These are phyloP conservation scores for Ypsolopha sequella DNA, from an alignment of 2,888 invertebrate species.

Conservation along the genomic window DNA sequence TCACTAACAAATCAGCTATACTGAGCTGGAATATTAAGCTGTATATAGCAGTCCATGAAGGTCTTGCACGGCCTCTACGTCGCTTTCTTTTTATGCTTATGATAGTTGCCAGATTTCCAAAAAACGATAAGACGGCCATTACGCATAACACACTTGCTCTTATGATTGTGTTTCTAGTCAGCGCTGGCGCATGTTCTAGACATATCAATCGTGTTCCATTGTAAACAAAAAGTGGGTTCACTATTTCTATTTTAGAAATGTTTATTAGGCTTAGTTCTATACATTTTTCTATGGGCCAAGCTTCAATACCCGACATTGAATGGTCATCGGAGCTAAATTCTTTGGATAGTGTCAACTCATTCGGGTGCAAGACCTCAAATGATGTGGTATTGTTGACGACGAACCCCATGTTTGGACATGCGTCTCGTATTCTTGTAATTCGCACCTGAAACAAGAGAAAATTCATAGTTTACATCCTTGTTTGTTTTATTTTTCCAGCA, in stretches of 20 bases:
- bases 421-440: slow-evolving; percentile 23
- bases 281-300: slow-evolving; percentile 52
- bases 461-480: too few species aligned
- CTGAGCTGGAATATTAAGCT: slow-evolving; percentile 86
- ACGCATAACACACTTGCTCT: slow-evolving; percentile 76
- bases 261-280: slow-evolving; percentile 33
- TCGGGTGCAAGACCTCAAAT: slow-evolving; percentile 38
- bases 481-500: too few species aligned
- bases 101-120: slow-evolving; percentile 83
- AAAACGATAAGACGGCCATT: slow-evolving; percentile 79
- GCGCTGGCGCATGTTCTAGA: slow-evolving; percentile 76
- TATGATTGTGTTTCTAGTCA: slow-evolving; percentile 73
- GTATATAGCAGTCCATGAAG: slow-evolving; percentile 79
- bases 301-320: slow-evolving; percentile 18
- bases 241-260: slow-evolving; percentile 28
- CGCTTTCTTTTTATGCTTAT: slow-evolving; percentile 78
- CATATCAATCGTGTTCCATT: slow-evolving; percentile 52
- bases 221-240: slow-evolving; percentile 25
- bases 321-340: slow-evolving; percentile 26
- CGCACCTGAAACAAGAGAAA: slow-evolving; percentile 38
- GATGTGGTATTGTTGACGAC: slow-evolving; percentile 60
- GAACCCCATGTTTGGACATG: slow-evolving; percentile 61
- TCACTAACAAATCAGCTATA: slow-evolving; percentile 84
- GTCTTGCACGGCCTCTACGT: slow-evolving; percentile 66
- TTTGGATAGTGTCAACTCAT: slow-evolving; percentile 27